phyloP scores from a whole-genome alignment of 1,140 invertebrate species.

The Oscheius sp. region DNA sequence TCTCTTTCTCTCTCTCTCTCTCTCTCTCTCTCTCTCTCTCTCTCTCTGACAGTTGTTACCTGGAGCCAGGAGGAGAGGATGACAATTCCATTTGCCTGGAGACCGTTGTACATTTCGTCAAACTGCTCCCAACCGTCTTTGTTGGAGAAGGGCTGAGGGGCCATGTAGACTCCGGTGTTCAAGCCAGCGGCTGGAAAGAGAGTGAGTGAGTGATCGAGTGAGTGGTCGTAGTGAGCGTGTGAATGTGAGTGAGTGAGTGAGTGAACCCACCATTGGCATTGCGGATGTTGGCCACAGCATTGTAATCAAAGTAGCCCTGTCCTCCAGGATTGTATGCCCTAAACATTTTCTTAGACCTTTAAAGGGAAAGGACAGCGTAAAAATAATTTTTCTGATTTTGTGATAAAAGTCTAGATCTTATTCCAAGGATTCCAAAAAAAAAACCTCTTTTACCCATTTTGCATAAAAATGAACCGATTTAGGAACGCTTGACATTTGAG shows the following conservation, averaged over 20 bases:
- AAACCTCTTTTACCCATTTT: too few species aligned
- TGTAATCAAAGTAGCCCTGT: not conserved
- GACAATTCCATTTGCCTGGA: slow-evolving; percentile 12
- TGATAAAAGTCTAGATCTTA: too few species aligned
- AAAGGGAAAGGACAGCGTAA: too few species aligned
- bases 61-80: slow-evolving; percentile 28
- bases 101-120: slow-evolving; percentile 24
- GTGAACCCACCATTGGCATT: slow-evolving; percentile 1
- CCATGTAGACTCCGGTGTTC: slow-evolving; percentile 30
- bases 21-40: not conserved
- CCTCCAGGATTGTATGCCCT: slow-evolving; percentile 20
- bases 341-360: too few species aligned
- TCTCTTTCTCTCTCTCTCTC: not conserved
- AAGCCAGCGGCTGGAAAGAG: slow-evolving; percentile 4
- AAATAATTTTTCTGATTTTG: too few species aligned
- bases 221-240: not conserved
- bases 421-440: too few species aligned
- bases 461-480: too few species aligned
- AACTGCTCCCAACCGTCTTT: slow-evolving; percentile 28
- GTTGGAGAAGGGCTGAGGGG: slow-evolving; percentile 32
- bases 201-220: not conserved
- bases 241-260: not conserved
- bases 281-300: slow-evolving; percentile 10
- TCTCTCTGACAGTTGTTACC: too few species aligned
- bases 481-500: too few species aligned